Evolutionary conservation across 2,888 invertebrate genomes (phyloP).

Genomic region (Parapristionchus giblindavisi): DNA sequence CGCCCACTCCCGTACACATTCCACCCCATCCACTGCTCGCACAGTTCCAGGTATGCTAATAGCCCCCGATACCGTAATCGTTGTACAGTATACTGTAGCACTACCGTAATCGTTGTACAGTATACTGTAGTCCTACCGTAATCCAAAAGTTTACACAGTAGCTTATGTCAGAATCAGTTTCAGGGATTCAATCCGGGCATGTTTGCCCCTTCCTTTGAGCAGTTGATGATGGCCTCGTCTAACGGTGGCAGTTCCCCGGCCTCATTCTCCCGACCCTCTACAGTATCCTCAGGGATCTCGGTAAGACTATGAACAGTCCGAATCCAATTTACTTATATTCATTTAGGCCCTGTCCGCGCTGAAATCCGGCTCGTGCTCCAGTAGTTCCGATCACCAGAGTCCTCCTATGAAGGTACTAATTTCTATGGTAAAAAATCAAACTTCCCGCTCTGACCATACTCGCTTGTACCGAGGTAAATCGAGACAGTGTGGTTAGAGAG

Average conservation of each 20-base stretch:
- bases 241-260: not conserved
- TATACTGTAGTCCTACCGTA: too few species aligned
- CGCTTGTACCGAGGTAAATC: too few species aligned
- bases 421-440: too few species aligned
- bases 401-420: conserved; percentile 69
- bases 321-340: not conserved
- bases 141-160: too few species aligned
- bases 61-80: not conserved
- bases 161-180: too few species aligned
- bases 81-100: too few species aligned
- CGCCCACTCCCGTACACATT: conserved; percentile 21
- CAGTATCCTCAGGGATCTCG: conserved; percentile 13
- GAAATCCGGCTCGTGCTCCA: conserved; percentile 6
- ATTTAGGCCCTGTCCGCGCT: not conserved
- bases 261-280: conserved; percentile 7
- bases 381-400: conserved; percentile 56
- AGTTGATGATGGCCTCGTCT: conserved; percentile 10
- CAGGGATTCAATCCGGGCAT: conserved; percentile 1
- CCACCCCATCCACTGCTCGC: conserved; percentile 15
- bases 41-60: conserved; percentile 6
- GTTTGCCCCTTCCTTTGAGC: not conserved
- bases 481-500: too few species aligned
- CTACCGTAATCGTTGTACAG: too few species aligned
- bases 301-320: not conserved
- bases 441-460: too few species aligned